Percentiles rank a stretch among this genome's conserved stretches.
Conservation (phyloP, 1,140 invertebrate genomes). For the Hypothenemus hampei region DNA sequence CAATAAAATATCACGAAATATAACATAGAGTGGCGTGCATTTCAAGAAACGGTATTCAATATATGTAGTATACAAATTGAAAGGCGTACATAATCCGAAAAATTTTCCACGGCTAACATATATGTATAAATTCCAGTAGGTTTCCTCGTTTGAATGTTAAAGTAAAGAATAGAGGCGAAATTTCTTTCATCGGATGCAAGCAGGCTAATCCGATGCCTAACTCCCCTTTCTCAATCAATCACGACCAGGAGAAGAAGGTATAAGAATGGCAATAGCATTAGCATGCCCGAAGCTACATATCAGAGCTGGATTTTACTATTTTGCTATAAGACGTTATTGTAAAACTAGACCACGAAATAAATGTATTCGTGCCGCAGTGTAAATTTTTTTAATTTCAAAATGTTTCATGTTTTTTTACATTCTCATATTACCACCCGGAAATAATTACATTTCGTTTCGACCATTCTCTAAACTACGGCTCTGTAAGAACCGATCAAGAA, state of each 20-base stretch:
- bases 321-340: too few relatives aligned
- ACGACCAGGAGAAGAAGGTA: conserved; percentile 23
- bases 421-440: too few relatives aligned
- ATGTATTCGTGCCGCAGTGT: too few relatives aligned
- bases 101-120: conserved; percentile 18
- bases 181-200: conserved; percentile 28
- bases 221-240: conserved; percentile 34
- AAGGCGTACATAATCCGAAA: conserved; percentile 14
- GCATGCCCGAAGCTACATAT: conserved; percentile 21
- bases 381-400: too few relatives aligned
- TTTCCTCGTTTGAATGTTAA: conserved; percentile 13
- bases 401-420: too few relatives aligned
- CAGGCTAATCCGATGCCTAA: conserved; percentile 23
- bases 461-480: conserved; percentile 12
- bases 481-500: conserved; percentile 34
- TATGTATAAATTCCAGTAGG: conserved; percentile 22
- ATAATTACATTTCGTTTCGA: too few relatives aligned
- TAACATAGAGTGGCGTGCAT: too few relatives aligned
- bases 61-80: conserved; percentile 15
- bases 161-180: conserved; percentile 26
- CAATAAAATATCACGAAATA: too few relatives aligned
- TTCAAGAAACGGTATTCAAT: conserved; percentile 5
- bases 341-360: too few relatives aligned
- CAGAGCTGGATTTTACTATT: conserved; percentile 7
- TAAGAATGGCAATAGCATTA: conserved; percentile 39